phyloP scores from a whole-genome alignment of 2,797 vertebrate genomes.

The Echeneis naucrates region DNA sequence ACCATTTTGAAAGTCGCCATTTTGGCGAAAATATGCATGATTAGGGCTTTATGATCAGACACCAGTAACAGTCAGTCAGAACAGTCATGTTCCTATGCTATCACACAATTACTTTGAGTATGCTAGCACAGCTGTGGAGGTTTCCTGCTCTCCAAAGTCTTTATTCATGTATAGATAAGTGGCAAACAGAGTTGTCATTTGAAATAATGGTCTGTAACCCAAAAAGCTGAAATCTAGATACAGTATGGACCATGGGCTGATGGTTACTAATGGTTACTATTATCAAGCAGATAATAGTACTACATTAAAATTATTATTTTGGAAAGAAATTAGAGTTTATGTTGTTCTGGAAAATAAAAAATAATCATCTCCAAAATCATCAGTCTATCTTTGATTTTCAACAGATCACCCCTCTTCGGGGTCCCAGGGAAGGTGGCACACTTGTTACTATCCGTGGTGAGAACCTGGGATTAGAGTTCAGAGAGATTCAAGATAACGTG shows the following conservation, averaged over 20 bases:
- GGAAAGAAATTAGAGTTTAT: too few relatives aligned
- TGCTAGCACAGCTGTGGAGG: background rate
- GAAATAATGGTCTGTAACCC: background rate
- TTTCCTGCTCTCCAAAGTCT: background rate
- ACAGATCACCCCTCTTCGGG: conserved; percentile 93
- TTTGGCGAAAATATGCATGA: background rate
- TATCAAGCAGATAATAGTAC: background rate
- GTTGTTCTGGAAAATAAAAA: conserved; percentile 4
- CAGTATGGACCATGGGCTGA: background rate
- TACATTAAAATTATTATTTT: background rate
- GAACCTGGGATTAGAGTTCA: conserved; percentile 96
- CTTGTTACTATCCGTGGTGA: conserved; percentile 96
- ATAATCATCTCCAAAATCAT: conserved; percentile 13
- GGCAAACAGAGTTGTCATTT: background rate
- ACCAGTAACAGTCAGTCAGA: too few relatives aligned
- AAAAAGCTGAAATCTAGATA: background rate
- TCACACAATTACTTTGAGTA: background rate
- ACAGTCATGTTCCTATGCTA: background rate
- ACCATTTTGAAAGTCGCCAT: conserved; percentile 2
- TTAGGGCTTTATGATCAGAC: background rate
- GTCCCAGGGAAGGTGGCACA: conserved; percentile 96
- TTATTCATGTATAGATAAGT: background rate
- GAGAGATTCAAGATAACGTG: conserved; percentile 92
- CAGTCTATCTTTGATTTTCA: conserved; percentile 3
- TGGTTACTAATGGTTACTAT: too few relatives aligned